Evolutionary conservation across 2,888 invertebrate genomes (phyloP), one percentile per base, ranked within the genome.

Genomic region (Idaea straminata): DNA sequence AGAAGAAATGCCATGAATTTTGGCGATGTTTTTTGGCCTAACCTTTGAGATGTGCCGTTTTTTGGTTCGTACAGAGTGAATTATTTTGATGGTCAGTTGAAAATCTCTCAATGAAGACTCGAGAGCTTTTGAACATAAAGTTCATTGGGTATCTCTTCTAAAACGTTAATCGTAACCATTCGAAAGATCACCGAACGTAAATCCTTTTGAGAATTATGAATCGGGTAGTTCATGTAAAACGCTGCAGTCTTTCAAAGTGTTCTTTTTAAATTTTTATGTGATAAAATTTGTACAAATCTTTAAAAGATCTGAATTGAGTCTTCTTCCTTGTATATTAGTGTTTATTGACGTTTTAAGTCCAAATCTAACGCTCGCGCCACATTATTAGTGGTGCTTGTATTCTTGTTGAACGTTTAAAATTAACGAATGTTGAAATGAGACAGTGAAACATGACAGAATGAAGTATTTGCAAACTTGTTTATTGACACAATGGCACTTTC

Each of bases 251-350:
- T 68, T 67, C 71, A 69, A 80, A 78, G 88, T 89, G 87, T 88
- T 86, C 84, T 86, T 86, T 84, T 86, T 75, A 81, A 81, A 79
- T 81, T 83, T 83, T 85, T 83, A 87, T 90, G 90, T 91, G 90
- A 91, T 89, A 79, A 70, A 88, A 85, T 86, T 85, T 89, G 90
- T 91, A 90, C 89, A 91, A 91, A 89, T 72, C 64, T 82, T 84
- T 1, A 59, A 47, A 82, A 89, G 87, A 92, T 89, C 89, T 89
- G 87, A 88, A 81, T 83, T 76, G 82, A 86, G 83, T 88, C 85
- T 88, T 87, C 85, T 84, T 83, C 81, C 76, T 83, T 84, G 79
- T 85, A 80, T 82, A 79, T 79, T 86, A 82, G 83, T 85, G 84
- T 83, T 82, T 86, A 86, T 85, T 85, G 84, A 84, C 83, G 78